These are phyloP conservation scores for Noturus placidus DNA, from an alignment of 2,113 vertebrate genomes.

Conservation along the genomic window DNA sequence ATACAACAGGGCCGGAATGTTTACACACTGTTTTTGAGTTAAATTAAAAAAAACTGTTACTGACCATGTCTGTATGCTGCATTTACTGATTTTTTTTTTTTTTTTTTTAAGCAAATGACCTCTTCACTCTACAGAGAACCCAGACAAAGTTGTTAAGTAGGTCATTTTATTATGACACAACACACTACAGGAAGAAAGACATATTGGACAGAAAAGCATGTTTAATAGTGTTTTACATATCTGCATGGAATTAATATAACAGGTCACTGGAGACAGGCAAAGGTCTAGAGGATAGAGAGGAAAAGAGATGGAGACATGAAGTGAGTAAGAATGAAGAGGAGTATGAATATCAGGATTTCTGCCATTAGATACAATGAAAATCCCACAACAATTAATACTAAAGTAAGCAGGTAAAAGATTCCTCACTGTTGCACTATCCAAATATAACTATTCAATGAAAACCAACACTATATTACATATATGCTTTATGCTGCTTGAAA, in stretches of 20 bases:
- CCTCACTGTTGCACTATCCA: background rate
- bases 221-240: slow-evolving; percentile 70
- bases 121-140: slow-evolving; percentile 56
- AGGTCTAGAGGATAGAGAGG: slow-evolving; percentile 49
- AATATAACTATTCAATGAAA: background rate
- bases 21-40: slow-evolving; percentile 10
- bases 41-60: background rate
- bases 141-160: slow-evolving; percentile 69
- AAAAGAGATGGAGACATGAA: slow-evolving; percentile 42
- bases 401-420: slow-evolving; percentile 16
- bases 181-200: slow-evolving; percentile 61
- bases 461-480: background rate
- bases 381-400: slow-evolving; percentile 46
- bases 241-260: slow-evolving; percentile 69
- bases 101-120: slow-evolving; percentile 50
- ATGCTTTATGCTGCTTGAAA: background rate
- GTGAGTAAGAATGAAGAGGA: slow-evolving; percentile 7
- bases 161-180: slow-evolving; percentile 61
- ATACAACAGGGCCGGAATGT: background rate
- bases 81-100: slow-evolving; percentile 7
- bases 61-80: background rate
- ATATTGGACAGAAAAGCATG: slow-evolving; percentile 66
- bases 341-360: slow-evolving; percentile 51
- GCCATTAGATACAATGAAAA: slow-evolving; percentile 47
- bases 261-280: slow-evolving; percentile 67